These are phyloP conservation scores for Leptocoma aspasia DNA, from an alignment of 2,113 vertebrate species.

Conservation along the genomic window DNA sequence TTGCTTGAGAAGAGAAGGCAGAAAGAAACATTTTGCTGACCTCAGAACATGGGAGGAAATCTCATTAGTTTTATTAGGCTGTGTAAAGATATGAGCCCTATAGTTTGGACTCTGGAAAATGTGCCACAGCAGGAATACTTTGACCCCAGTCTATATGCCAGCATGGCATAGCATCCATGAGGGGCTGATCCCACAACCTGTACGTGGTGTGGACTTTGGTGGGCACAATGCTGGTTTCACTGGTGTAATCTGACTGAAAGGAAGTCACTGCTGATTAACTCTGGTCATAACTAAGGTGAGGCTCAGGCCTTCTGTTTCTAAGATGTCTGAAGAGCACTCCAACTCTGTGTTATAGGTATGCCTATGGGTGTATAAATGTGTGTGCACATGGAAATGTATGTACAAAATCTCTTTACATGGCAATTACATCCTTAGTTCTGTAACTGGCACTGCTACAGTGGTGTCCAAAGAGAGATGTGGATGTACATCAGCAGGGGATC, in stretches of 20 bases:
- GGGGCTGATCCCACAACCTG: not conserved
- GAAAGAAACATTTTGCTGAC: not conserved
- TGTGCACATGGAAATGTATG: rapidly evolving
- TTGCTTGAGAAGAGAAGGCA: not conserved
- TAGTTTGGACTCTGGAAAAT: slow-evolving; percentile 69
- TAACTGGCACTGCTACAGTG: not conserved
- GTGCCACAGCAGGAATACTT: slow-evolving; percentile 62
- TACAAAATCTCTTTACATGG: not conserved
- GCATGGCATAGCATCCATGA: not conserved
- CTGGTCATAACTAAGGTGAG: not conserved
- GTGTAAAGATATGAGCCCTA: slow-evolving; percentile 63
- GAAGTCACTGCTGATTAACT: not conserved
- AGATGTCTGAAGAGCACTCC: not conserved
- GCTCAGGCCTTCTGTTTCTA: not conserved
- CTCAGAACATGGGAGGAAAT: slow-evolving; percentile 48
- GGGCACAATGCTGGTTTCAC: not conserved
- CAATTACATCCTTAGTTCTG: not conserved
- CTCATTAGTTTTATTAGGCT: slow-evolving; percentile 62
- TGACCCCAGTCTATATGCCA: slow-evolving; percentile 65
- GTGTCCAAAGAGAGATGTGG: not conserved
- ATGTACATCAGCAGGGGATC: not conserved
- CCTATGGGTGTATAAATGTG: not conserved
- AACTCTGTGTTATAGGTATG: not conserved
- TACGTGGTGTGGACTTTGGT: slow-evolving; percentile 20
- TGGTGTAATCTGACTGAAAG: not conserved